Evolutionary conservation across 2,888 invertebrate genomes (phyloP), one percentile per base, ranked within the genome.

Genomic region (Drosophila suboccidentalis): DNA sequence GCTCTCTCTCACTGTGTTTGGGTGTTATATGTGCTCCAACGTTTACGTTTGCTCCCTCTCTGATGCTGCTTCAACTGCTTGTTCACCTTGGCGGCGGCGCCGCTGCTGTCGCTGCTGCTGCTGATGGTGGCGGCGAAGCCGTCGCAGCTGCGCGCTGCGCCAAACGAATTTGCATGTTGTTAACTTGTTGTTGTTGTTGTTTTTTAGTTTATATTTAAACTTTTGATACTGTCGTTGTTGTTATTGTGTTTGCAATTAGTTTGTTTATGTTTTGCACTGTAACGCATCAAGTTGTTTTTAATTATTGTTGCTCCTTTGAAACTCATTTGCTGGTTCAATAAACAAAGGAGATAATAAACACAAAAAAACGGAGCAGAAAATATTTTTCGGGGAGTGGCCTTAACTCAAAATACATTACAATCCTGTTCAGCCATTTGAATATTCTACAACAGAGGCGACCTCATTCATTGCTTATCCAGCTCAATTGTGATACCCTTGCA

Each of bases 61-160:
- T 13, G 60, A 26, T 71, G 54, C 59, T 61, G 58, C 53, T 63
- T 41, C 47, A 57, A 65, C 66, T 68, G 82, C 79, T 53, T 26
- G 79, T 74, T 85, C 87, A 87, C 87, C 87, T 87, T 85, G 80
- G 68, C 82, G 82, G 85, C 70, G 74, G 64, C 53, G 64, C 67
- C 57, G 79, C 67, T 71, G 75, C 57, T 53, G 64, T 55, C 58
- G 54, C 54, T 36, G 54, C 36, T 63, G 47, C 64, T 58, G 76
- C 49, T 74, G 75, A 55, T 54, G 61, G 53, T 71, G 59, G 63
- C 67, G 66, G 61, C 71, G 60, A 43, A 61, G 61, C 60, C 73
- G 80, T 68, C 78, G 83, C 86, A 83, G 86, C 86, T 86, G 86
- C 86, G 81, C 84, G 71, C 75, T 80, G 84, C 78, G 73, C 53